Conservation (phyloP, 1,140 invertebrate genomes). For the Drosophila orena region DNA sequence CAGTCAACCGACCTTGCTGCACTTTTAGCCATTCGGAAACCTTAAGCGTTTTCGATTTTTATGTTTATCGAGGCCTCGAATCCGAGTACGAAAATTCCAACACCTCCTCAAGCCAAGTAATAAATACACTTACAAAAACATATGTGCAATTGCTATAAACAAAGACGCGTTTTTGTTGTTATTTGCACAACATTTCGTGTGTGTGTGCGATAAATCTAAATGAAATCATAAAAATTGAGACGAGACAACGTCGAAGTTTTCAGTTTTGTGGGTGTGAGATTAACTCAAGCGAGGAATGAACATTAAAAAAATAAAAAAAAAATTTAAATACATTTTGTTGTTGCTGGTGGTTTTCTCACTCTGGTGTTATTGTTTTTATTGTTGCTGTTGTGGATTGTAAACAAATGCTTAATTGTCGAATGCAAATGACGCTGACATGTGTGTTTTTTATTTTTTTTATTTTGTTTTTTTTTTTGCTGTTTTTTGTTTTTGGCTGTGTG, state of each 20-base stretch:
- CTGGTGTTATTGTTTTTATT: conserved; percentile 42
- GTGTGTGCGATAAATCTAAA: conserved; percentile 57
- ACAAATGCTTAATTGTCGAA: conserved; percentile 78
- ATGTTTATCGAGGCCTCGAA: conserved; percentile 32
- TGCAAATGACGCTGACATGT: conserved; percentile 62
- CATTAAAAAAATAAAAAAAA: conserved; percentile 9
- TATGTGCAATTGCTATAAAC: conserved; percentile 15
- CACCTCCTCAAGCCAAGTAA: conserved; percentile 16
- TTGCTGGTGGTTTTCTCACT: conserved; percentile 44
- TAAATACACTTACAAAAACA: neutral
- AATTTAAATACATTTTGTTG: conserved; percentile 16
- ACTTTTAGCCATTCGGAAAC: conserved; percentile 30
- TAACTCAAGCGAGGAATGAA: conserved; percentile 29
- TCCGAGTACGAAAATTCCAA: conserved; percentile 1
- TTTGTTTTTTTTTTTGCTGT: neutral
- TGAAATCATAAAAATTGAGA: conserved; percentile 58
- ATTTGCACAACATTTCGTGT: conserved; percentile 24
- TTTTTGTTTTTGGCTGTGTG: conserved; percentile 31
- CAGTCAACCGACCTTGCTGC: conserved; percentile 43
- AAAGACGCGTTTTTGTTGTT: conserved; percentile 38
- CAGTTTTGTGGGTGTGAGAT: conserved; percentile 51
- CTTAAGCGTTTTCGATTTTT: conserved; percentile 24
- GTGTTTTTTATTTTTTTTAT: neutral
- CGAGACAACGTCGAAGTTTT: conserved; percentile 30
- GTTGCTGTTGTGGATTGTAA: conserved; percentile 58